A percentile compares a stretch with the other conserved stretches of the same genome.
Conservation (phyloP, 2,888 invertebrate genomes). For the Malthinus seriepunctatus region DNA sequence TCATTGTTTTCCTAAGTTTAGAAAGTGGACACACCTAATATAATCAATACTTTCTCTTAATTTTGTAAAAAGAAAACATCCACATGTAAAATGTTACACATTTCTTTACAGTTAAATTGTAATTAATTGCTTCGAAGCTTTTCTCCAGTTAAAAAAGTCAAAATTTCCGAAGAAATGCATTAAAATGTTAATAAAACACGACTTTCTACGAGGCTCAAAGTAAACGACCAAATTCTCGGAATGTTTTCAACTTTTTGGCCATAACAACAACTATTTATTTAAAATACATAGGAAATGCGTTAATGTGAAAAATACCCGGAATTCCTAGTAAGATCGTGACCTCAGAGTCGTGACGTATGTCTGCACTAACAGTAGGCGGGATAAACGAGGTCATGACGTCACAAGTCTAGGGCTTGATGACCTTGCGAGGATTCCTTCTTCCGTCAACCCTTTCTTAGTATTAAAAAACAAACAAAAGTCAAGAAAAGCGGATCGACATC, state of each 20-base stretch:
- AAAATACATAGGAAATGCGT: slow-evolving; percentile 12
- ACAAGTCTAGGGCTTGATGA: slow-evolving; percentile 24
- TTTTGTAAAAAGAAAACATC: neutral
- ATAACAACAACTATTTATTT: no score
- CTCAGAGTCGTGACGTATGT: slow-evolving; percentile 23
- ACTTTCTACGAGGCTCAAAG: neutral
- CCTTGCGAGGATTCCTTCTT: slow-evolving; percentile 24
- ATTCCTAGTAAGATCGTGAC: slow-evolving; percentile 19
- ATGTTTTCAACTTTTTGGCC: neutral
- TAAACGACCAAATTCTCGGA: neutral
- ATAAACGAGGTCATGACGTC: slow-evolving; percentile 29
- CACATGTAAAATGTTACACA: neutral
- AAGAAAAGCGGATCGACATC: no score
- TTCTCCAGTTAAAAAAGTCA: neutral
- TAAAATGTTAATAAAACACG: neutral
- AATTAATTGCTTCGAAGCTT: neutral
- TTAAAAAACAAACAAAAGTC: neutral
- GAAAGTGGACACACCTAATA: slow-evolving; percentile 5
- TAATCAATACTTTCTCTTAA: slow-evolving; percentile 4
- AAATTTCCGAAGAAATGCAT: no score
- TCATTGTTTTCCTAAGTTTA: slow-evolving; percentile 1
- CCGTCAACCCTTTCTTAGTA: slow-evolving; percentile 5
- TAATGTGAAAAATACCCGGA: slow-evolving; percentile 12
- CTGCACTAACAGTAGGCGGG: slow-evolving; percentile 14
- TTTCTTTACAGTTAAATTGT: neutral